Evolutionary conservation across 1,140 invertebrate species (phyloP), one percentile per base, ranked within the genome.

Genomic region (Panagrolaimus sp.): DNA sequence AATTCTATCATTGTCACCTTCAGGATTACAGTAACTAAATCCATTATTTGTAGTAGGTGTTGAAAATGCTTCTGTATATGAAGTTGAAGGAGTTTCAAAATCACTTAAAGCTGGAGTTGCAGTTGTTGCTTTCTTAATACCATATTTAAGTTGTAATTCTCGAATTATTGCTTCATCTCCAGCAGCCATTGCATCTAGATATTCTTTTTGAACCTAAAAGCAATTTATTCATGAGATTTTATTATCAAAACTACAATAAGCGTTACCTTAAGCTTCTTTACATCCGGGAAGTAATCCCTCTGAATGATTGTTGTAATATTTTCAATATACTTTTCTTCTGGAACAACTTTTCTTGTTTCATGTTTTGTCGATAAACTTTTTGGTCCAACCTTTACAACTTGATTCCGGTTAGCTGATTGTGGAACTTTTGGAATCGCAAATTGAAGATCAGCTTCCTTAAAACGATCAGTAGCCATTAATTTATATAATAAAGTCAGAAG

Each of bases 271-370:
- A 98, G 82, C 81, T 93, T 93, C 71, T 93, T 90, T 51, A 98
- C 84, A 82, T 98, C 92, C 7, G 96, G 95, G 80, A 94, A 98
- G 82, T 96, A 98, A 82, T 98, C 95, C 73, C 92, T 88, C 82
- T 97, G 90, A 74, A 98, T 97, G 46, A 98, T 97, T 82, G 92
- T 91, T 44, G 91, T 90, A 82, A 98, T 89, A 83, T 90, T 89
- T 87, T 91, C 84, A 20, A 85, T 82, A 74, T 82, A 84, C 66
- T 83, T 67, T 46, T 84, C 83, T 67, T 84, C 84, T 9, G 81
- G 74, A 20, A 84, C 47, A 42, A 84, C 75, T 45, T 72, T 73
- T 11, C 74, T 45, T 16, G 67, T 67, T 11, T 47, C 20, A 44
- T 72, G 72, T 31, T 70, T 44, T 9, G 70, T 76, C 13, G 62